Base-by-base conservation (phyloP, 2,113 vertebrate genomes). In the Sturnira hondurensis region DNA sequence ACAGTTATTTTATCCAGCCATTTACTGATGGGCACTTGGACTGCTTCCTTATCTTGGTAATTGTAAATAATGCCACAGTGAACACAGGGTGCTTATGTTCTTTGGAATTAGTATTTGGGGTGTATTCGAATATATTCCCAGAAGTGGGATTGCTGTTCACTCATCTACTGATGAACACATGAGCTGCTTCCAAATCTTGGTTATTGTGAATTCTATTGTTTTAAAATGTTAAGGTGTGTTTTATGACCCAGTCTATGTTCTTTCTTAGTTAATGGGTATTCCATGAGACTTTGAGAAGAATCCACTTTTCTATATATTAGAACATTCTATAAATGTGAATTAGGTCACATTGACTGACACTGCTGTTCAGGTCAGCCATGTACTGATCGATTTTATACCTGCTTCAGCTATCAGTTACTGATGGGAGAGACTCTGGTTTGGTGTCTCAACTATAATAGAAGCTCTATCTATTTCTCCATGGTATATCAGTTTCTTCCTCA, bases 351-450 rank as follows among this genome's bases (percentile, higher is more conserved):
- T 38, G 15, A 47, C 33, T 88, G 20, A 89, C 68, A 78, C 19
- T 68, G 31, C 6, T 80, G 43, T 82, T 89, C 13, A 61, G 10
- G 24, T 61, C 24, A 26, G 28, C 58, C 28, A 61, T 61, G 28
- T 58, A 58, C 58, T 61, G 26, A 22, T 3, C 86, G 31, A 65
- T 71, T 83, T 50, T 77, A 65, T 41, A 4, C 43, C 20, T n/a
- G 4, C 31, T 80, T 74, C 11, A 38, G 33, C 20, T 73, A 20
- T 67, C 22, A 52, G 2, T 88, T 36, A 52, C 63, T 43, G 10
- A 54, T 4, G 0, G 4, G 15, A 1, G 14, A 4, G 47, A 14
- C n/a, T n/a, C n/a, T n/a, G 17, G 26, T 36, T 26, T 61, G 19
- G 33, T 15, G 20, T 83, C 4, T 87, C 45, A 91, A 43, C 22